Evolutionary conservation across 2,888 invertebrate species (phyloP), one percentile per base, ranked within the genome.

Genomic region (Syritta pipiens): DNA sequence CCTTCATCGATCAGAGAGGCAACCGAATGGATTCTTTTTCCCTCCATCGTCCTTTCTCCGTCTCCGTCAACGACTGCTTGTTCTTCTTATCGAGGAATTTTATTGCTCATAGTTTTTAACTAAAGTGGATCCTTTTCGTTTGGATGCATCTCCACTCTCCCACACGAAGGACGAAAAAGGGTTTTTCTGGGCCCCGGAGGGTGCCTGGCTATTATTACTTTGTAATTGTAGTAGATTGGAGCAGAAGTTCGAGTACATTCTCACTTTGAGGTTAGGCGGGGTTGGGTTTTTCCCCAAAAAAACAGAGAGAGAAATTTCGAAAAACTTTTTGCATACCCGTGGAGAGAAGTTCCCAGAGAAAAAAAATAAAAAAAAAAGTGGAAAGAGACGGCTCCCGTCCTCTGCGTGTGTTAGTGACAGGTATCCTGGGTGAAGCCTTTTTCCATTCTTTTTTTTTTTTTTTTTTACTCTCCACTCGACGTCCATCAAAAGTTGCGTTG

Each of bases 1-100:
- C 79, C 74, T 57, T 68, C 74, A 74, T 60, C 74, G 62, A 74
- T 74, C 72, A 69, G 60, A 35, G 44, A 59, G n/a, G n/a, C n/a
- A n/a, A n/a, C n/a, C n/a, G n/a, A n/a, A 60, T 51, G 51, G 12
- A 46, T 26, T 46, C 26, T 49, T 28, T 60, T n/a, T n/a, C n/a
- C n/a, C n/a, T n/a, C n/a, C n/a, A n/a, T n/a, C 35, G 7, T 32
- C 42, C 20, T 35, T 7, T 42, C 14, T 28, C 9, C 57, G 12
- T 3, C 10, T 1, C 12, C 24, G 3, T 4, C 12, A n/a, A 22
- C 7, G n/a, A 0, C 10, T 24, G 4, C 20, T 20, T 42, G 30
- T 22, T 17, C 42, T 10, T 49, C 19, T 7, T 35, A 10, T 20
- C 44, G 51, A 48, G 46, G 24, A 55, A 32, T 60, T 48, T 68